Evolutionary conservation across 2,113 vertebrate species (phyloP), one percentile per base, ranked within the genome.

Genomic region (Onychostoma macrolepis): DNA sequence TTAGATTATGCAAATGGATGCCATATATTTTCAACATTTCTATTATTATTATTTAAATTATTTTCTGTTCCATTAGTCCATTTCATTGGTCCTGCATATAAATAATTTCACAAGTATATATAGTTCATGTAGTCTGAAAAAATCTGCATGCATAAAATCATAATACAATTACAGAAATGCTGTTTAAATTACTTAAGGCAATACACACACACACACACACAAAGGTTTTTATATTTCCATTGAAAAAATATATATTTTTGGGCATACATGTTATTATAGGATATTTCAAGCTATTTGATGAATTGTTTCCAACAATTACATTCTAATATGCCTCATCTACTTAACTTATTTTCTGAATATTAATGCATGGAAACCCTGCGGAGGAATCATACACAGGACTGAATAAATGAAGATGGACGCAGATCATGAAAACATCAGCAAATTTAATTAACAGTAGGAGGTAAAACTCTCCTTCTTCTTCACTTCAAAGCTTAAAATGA

Each of bases 381-480:
- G 38, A 75, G 21, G 38, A 26, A 12, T 74, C 38, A 41, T 17
- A n/a, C 72, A 45, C 72, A 43, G 12, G 10, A 45, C 41, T 26
- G 74, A 76, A 45, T 75, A 45, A 43, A 75, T 45, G 24, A 75
- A 75, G 72, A 72, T 19, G 2, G 65, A 71, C 4, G 19, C 19
- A 10, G 33, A 24, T 74, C 36, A 74, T 61, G 56, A 17, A 26
- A 76, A 75, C 5, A 76, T 76, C n/a, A 72, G 19, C 19, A 41
- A 4, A 72, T 48, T 76, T 76, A 45, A 43, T 76, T 43, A 45
- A 28, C 72, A 26, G 12, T 26, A 45, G 72, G 41, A 75, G 74
- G 74, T 17, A 48, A 76, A 76, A 76, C 41, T 76, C 41, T 76
- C n/a, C 11, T n/a, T 76, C 12, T 41, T 72, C 69, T 48, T 9